Conservation (phyloP, 2,113 vertebrate species). For the Gymnorhina tibicen region DNA sequence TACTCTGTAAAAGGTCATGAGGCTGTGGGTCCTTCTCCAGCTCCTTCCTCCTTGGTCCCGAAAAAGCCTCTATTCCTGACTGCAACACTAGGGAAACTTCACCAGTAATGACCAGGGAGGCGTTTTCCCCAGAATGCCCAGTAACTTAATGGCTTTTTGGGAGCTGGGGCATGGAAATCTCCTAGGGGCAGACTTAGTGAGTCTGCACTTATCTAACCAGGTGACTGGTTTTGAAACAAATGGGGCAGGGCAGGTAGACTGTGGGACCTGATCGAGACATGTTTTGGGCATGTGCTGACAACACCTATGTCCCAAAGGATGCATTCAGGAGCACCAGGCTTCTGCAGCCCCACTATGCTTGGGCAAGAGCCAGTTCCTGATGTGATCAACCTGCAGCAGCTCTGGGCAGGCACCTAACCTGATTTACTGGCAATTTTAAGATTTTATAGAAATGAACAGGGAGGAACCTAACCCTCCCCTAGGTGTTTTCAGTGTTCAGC, state of each 20-base stretch:
- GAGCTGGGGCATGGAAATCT: background rate
- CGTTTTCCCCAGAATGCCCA: background rate
- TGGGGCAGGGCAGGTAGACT: background rate
- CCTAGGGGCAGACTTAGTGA: background rate
- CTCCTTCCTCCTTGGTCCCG: background rate
- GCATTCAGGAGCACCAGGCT: background rate
- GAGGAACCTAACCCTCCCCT: background rate
- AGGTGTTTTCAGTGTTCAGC: background rate
- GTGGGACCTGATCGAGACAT: accelerated
- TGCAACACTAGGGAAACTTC: background rate
- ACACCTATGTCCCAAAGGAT: accelerated
- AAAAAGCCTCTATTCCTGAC: background rate
- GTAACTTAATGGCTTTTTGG: background rate
- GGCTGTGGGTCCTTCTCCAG: background rate
- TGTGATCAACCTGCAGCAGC: background rate
- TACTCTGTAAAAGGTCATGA: background rate
- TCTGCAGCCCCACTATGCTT: background rate
- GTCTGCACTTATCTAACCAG: background rate
- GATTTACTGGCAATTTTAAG: background rate
- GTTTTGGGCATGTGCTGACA: background rate
- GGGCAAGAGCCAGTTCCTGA: background rate
- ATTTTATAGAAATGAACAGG: background rate
- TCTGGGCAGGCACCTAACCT: background rate
- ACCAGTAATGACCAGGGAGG: background rate
- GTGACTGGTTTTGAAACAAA: background rate